Evolutionary conservation across 2,113 vertebrate genomes (phyloP), one percentile per base, ranked within the genome.

Genomic region (Illadopsis cleaveri): DNA sequence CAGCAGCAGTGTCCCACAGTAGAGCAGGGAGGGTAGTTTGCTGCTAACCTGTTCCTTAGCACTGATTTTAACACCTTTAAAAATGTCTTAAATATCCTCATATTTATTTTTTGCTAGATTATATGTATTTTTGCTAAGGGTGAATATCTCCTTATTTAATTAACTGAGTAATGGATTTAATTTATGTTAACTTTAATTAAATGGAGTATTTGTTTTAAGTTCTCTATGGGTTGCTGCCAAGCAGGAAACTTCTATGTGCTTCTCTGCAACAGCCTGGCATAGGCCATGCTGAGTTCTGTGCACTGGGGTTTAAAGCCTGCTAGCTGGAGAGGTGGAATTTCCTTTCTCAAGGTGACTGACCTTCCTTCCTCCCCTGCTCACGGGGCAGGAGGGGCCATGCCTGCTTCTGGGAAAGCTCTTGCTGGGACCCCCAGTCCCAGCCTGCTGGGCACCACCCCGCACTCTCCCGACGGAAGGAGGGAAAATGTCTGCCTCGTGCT

Each of bases 361-460:
- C 58, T 85, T 85, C 64, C 54, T 89, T 75, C 42, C 70, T 82
- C 30, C 47, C 12, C 45, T 38, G 50, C 19, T 15, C 1, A 0
- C 4, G 6, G 31, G 10, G 9, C 2, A 6, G 85, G 48, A 65
- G 9, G 48, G 50, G 37, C 71, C 5, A 1, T 1, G 38, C 54
- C 57, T 51, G 62, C 48, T 80, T 20, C 56, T 15, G 73, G 64
- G 60, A 72, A 37, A 42, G 30, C 22, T 83, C 44, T 44, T 1
- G 4, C 22, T 12, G 33, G 24, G 77, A 65, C 6, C n/a, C 28
- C 31, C 1, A 0, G 24, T 42, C 54, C 51, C 73, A 10, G 7
- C 12, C 0, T 1, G 40, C 5, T 0, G 6, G 86, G 71, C 71
- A 88, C 19, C 10, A 3, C 1, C 15, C 0, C 2, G 6, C 11